Conservation (phyloP, 2,113 vertebrate genomes). For the Trogon melanurus region DNA sequence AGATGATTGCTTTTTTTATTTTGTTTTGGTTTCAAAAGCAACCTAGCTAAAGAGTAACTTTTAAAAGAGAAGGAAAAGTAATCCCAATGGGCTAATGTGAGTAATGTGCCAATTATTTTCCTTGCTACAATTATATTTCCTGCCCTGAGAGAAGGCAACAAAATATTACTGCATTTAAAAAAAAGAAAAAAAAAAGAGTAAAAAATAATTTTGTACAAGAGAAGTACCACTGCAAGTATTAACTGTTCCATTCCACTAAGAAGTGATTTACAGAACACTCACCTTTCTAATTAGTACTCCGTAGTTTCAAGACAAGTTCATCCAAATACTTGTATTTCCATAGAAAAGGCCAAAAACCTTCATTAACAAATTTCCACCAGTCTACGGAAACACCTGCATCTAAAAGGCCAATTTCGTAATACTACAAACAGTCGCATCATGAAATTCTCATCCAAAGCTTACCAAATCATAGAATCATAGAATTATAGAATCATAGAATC, state of each 20-base stretch:
- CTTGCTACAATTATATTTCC: slow-evolving; percentile 42
- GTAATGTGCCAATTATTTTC: slow-evolving; percentile 62
- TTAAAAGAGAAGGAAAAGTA: neutral
- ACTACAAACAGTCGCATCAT: neutral
- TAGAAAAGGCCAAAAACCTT: neutral
- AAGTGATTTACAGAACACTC: neutral
- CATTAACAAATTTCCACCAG: neutral
- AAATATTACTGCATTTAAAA: neutral
- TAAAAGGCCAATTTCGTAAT: neutral
- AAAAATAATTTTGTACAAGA: neutral
- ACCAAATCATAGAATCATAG: neutral
- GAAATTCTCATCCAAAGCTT: neutral
- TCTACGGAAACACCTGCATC: neutral
- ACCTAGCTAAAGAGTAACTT: neutral
- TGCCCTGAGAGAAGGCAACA: slow-evolving; percentile 43
- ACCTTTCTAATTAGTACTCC: neutral
- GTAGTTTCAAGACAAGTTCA: neutral
- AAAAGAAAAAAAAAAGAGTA: neutral
- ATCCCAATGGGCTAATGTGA: slow-evolving; percentile 21
- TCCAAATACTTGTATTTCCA: neutral
- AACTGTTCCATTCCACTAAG: neutral
- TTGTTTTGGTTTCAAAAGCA: slow-evolving; percentile 41
- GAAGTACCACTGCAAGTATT: neutral
- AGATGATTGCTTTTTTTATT: neutral
- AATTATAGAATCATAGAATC: too few relatives aligned